Evolutionary conservation across 2,888 invertebrate genomes (phyloP).

Genomic region (Agrotis ipsilon): DNA sequence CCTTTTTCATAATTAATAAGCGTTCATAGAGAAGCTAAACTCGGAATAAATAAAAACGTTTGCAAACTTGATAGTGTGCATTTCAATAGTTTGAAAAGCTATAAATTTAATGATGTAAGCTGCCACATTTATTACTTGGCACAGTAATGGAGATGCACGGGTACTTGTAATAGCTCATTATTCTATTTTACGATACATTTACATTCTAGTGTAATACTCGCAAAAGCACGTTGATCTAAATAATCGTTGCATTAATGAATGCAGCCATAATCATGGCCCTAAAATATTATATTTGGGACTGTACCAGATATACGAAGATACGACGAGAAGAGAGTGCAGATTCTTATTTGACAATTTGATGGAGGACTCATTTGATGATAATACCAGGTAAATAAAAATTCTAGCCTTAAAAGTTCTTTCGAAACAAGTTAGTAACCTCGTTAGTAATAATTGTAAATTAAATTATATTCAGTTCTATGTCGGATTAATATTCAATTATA

Average conservation of each 20-base stretch:
- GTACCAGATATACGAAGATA: background rate
- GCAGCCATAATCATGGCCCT: background rate
- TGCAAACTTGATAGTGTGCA: constrained; percentile 28
- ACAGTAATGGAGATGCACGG: constrained; percentile 31
- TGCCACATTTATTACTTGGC: constrained; percentile 52
- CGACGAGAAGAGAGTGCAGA: background rate
- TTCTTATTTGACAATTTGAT: background rate
- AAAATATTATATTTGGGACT: background rate
- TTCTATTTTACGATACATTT: constrained; percentile 21
- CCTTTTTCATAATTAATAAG: no score
- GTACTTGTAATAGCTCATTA: constrained; percentile 14
- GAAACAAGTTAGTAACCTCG: background rate
- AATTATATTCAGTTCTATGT: constrained; percentile 2
- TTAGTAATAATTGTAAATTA: no score
- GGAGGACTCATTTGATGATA: no score
- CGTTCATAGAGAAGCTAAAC: background rate
- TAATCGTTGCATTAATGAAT: background rate
- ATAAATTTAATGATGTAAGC: constrained; percentile 18
- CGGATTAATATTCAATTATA: constrained; percentile 13
- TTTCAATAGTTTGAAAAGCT: constrained; percentile 22
- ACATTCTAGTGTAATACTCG: background rate
- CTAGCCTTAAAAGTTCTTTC: no score
- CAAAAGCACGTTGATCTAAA: background rate
- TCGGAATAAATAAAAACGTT: constrained; percentile 20
- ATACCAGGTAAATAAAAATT: no score